Percentiles rank a stretch among this genome's conserved stretches.
These are phyloP conservation scores for Dicentrarchus labrax DNA, from an alignment of 2,113 vertebrate species.

Conservation along the genomic window DNA sequence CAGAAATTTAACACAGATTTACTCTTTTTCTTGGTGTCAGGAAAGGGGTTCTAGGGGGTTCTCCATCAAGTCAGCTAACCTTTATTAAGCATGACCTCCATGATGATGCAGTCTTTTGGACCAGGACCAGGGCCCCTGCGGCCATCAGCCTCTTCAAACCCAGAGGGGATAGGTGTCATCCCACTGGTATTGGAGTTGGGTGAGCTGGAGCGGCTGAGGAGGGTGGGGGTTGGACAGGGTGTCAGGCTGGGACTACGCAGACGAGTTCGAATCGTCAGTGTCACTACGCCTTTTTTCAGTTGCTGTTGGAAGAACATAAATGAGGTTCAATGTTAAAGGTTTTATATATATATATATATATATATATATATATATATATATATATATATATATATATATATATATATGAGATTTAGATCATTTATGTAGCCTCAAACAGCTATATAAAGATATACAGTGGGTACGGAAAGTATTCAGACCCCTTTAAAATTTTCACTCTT, in stretches of 20 bases:
- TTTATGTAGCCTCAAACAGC: too few relatives aligned
- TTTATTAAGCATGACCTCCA: constrained; percentile 97
- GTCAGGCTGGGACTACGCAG: constrained; percentile 96
- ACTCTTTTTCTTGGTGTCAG: background rate
- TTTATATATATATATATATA: too few relatives aligned
- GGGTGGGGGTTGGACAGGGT: constrained; percentile 90
- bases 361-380: too few relatives aligned
- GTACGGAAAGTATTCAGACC: too few relatives aligned
- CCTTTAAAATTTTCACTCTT: too few relatives aligned
- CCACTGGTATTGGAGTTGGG: constrained; percentile 88
- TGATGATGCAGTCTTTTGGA: constrained; percentile 94
- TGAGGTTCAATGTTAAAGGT: background rate
- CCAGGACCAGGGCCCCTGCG: constrained; percentile 86
- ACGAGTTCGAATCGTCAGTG: constrained; percentile 92
- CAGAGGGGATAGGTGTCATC: constrained; percentile 52
- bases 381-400: too few relatives aligned
- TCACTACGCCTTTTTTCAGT: constrained; percentile 95
- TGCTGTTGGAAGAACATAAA: constrained; percentile 83
- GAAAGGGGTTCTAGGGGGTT: background rate
- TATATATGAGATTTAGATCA: too few relatives aligned
- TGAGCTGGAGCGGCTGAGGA: constrained; percentile 92
- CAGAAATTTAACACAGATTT: too few relatives aligned
- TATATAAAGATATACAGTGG: too few relatives aligned
- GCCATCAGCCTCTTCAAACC: constrained; percentile 84
- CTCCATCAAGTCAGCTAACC: constrained; percentile 77